Evolutionary conservation across 2,797 vertebrate genomes (phyloP).

Genomic region (Myripristis jacobus): DNA sequence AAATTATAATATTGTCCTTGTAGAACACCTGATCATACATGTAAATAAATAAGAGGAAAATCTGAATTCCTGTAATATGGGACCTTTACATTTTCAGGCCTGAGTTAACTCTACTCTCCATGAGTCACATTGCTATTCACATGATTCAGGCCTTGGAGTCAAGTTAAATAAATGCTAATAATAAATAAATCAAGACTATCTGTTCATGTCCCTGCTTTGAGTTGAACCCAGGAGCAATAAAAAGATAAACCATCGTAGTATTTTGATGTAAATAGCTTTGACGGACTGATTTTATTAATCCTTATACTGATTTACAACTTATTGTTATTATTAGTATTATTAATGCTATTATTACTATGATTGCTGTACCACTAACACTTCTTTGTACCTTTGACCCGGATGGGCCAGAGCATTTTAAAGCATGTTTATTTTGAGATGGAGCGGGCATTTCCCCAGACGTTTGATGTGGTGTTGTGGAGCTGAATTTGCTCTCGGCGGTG

Average conservation of each 20-base stretch:
- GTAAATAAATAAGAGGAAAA: no score
- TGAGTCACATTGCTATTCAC: no score
- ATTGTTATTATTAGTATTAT: conserved; percentile 22
- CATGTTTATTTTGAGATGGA: conserved; percentile 5
- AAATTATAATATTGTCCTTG: no score
- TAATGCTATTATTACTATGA: no score
- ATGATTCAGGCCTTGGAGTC: no score
- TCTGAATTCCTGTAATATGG: no score
- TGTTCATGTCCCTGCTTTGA: neutral
- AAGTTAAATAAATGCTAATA: no score
- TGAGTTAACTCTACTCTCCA: no score
- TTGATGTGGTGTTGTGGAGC: no score
- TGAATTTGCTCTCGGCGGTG: neutral
- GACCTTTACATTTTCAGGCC: no score
- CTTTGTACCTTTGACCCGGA: neutral
- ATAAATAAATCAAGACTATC: no score
- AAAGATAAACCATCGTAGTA: conserved; percentile 50
- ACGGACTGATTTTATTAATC: conserved; percentile 34
- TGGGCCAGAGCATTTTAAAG: neutral
- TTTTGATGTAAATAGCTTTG: conserved; percentile 66
- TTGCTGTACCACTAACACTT: conserved; percentile 19
- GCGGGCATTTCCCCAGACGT: neutral
- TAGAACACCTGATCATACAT: no score
- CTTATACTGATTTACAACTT: conserved; percentile 14
- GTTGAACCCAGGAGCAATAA: conserved; percentile 66